Conservation (phyloP, 2,888 invertebrate species). For the Hyposoter dolosus region DNA sequence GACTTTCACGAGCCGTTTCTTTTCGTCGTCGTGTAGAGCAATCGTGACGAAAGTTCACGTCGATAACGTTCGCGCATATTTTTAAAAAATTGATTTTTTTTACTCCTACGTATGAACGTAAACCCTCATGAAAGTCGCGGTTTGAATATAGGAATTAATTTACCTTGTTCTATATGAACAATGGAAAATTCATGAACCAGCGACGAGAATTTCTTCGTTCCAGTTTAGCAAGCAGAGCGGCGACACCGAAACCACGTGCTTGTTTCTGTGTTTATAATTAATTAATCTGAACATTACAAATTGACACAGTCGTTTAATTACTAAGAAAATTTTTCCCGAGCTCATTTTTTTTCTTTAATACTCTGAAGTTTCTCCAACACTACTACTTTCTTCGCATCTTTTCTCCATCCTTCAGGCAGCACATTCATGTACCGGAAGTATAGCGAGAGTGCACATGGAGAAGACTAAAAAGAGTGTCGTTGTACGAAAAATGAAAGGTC, state of each 20-base stretch:
- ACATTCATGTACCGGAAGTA: conserved; percentile 48
- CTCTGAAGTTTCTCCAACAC: neutral
- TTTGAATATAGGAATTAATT: neutral
- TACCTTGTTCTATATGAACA: neutral
- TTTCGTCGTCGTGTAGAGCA: neutral
- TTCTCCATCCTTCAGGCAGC: conserved; percentile 4
- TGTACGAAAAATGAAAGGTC: conserved; percentile 46
- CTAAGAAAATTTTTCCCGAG: neutral
- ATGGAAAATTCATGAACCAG: neutral
- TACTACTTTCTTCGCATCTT: neutral
- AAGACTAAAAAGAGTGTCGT: conserved; percentile 33
- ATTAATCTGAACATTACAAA: neutral
- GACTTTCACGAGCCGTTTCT: conserved; percentile 49
- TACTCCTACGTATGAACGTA: too few relatives aligned
- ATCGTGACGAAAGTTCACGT: conserved; percentile 9
- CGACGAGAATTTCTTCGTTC: neutral
- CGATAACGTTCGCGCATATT: conserved; percentile 4
- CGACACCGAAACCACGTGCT: neutral
- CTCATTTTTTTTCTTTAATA: neutral
- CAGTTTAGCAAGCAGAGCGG: neutral
- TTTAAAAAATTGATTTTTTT: conserved; percentile 18
- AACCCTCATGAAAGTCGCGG: neutral
- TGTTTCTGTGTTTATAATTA: neutral
- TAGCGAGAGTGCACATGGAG: conserved; percentile 15
- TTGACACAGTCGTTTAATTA: conserved; percentile 17